Base-by-base conservation (phyloP, 37 sponge, comb jelly and placozoan species). In the Spongilla lacustris region DNA sequence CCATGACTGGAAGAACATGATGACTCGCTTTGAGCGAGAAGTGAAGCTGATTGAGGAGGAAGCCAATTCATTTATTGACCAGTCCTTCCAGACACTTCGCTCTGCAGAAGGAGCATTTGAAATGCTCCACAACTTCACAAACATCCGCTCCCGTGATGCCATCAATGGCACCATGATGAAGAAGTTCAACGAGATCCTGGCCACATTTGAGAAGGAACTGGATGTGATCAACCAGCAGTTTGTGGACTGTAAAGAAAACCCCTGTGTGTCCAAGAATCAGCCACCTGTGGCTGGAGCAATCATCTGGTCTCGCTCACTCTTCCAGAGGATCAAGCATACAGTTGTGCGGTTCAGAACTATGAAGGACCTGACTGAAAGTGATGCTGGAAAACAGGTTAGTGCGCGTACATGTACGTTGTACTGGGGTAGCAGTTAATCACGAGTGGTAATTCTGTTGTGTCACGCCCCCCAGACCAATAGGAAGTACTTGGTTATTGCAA, bases 71-170 rank as follows among this genome's bases (percentile, higher is more conserved):
- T 99, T 99, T 88, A 99, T 99, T 66, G 85, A 99, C 75, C 91
- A 99, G 38, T 99, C 99, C 4, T 99, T 99, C 83, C 84, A 94
- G 90, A 92, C 87, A 32, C 88, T 99, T 48, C 85, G 99, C 17
- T 99, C 99, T 26, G 96, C 98, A 4, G 98, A 99, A 74, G 99
- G 96, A 13, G 98, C 99, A 32, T 99, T 99, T 81, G 99, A 99
- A 80, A 97, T 99, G 96, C 89, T 99, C 30, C 95, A 95, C 89
- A 99, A 99, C 88, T 99, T 97, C 85, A 96, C 95, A 71, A 85
- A 94, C 76, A 94, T 99, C 46, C 76, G 89, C 36, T 92, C 98
- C 9, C 86, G 99, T 1, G 92, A 88, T 29, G 87, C 99, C 73
- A 99, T 99, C 94, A 97, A 97, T 33, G 73, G 73, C 27, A 96